These are phyloP conservation scores for Melanostigma gelatinosum DNA, from an alignment of 2,113 vertebrate genomes.

Conservation along the genomic window DNA sequence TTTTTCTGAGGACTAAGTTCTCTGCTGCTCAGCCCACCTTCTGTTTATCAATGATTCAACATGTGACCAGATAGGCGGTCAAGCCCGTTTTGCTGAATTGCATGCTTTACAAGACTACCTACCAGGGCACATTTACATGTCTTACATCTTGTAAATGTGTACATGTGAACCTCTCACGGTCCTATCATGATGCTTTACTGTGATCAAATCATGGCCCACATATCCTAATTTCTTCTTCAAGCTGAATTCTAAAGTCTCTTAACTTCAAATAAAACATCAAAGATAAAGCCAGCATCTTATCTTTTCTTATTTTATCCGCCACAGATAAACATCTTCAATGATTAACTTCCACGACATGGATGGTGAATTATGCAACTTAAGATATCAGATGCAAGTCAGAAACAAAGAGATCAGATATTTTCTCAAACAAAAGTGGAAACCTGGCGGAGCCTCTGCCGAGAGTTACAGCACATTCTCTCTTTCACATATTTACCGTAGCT, in stretches of 20 bases:
- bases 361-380: neutral
- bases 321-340: neutral
- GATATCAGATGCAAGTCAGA: neutral
- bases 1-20: constrained; percentile 44
- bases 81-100: constrained; percentile 9
- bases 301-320: neutral
- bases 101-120: constrained; percentile 8
- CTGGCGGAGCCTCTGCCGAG: neutral
- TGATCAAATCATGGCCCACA: neutral
- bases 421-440: constrained; percentile 2
- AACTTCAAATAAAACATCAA: neutral
- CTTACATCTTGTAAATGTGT: constrained; percentile 8
- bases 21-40: constrained; percentile 46
- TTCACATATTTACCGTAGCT: constrained; percentile 23
- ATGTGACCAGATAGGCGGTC: constrained; percentile 10
- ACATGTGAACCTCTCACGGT: neutral
- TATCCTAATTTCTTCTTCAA: neutral
- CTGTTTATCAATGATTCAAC: constrained; percentile 59
- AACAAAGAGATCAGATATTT: neutral
- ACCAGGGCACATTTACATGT: neutral
- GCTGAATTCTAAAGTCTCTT: neutral
- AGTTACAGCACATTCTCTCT: neutral
- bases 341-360: neutral
- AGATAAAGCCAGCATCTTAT: neutral
- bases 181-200: neutral